Conservation (phyloP, 1,140 invertebrate genomes). For the Drosophila cardini region DNA sequence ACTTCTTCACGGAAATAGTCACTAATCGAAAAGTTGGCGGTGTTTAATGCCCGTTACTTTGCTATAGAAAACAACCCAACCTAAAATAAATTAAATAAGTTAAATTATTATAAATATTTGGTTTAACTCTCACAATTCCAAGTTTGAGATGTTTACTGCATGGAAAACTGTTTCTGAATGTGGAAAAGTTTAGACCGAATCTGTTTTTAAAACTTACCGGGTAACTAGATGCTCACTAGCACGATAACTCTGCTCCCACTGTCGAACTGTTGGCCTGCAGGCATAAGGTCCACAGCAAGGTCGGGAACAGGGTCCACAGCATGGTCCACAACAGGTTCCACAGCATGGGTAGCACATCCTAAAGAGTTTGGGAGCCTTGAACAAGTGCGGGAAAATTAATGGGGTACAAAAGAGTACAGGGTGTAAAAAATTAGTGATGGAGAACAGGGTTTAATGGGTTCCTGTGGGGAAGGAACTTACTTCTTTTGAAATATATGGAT, state of each 20-base stretch:
- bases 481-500: no score
- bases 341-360: neutral
- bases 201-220: neutral
- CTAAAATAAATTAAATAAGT: neutral
- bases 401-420: no score
- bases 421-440: no score
- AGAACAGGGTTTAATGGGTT: no score
- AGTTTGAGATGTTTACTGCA: neutral
- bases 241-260: neutral
- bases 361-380: neutral
- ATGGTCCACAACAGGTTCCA: neutral
- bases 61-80: conserved; percentile 13
- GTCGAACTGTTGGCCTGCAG: conserved; percentile 1
- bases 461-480: no score
- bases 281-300: neutral
- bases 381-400: no score
- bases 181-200: neutral
- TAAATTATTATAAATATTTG: no score
- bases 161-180: neutral
- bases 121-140: neutral
- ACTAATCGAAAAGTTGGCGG: neutral
- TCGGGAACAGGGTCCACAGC: neutral
- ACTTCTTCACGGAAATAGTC: conserved; percentile 26
- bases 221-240: conserved; percentile 1
- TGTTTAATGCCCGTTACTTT: neutral